Conservation (phyloP, 2,797 vertebrate species). For the Micropoecilia bifurca region DNA sequence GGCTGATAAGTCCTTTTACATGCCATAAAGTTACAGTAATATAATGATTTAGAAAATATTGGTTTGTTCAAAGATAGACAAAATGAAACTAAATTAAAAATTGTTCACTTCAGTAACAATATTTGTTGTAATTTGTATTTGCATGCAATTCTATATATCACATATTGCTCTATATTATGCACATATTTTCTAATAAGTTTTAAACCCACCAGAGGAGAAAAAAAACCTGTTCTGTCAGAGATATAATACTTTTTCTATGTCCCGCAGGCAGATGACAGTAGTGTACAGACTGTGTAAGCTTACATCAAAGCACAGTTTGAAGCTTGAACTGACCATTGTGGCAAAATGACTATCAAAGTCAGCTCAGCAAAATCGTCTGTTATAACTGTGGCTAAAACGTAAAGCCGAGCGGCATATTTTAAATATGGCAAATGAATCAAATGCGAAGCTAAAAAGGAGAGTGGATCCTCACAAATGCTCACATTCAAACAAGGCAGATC, state of each 20-base stretch:
- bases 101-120: background rate
- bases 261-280: conserved; percentile 30
- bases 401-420: background rate
- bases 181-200: background rate
- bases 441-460: conserved; percentile 15
- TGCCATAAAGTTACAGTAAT: too few species aligned
- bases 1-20: conserved; percentile 36
- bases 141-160: background rate
- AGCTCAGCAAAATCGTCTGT: conserved; percentile 9
- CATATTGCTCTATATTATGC: background rate
- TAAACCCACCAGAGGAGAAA: background rate
- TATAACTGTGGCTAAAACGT: conserved; percentile 8
- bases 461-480: conserved; percentile 14
- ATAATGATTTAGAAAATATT: conserved; percentile 23
- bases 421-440: conserved; percentile 6
- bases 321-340: conserved; percentile 15
- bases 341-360: conserved; percentile 15
- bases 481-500: conserved; percentile 25
- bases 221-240: conserved; percentile 9
- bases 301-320: conserved; percentile 25
- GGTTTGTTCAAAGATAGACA: conserved; percentile 2
- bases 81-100: background rate
- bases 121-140: background rate
- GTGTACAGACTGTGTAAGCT: conserved; percentile 40
- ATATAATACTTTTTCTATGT: conserved; percentile 12